These are phyloP conservation scores for Thecophora atra DNA, from an alignment of 2,888 invertebrate genomes.

Conservation along the genomic window DNA sequence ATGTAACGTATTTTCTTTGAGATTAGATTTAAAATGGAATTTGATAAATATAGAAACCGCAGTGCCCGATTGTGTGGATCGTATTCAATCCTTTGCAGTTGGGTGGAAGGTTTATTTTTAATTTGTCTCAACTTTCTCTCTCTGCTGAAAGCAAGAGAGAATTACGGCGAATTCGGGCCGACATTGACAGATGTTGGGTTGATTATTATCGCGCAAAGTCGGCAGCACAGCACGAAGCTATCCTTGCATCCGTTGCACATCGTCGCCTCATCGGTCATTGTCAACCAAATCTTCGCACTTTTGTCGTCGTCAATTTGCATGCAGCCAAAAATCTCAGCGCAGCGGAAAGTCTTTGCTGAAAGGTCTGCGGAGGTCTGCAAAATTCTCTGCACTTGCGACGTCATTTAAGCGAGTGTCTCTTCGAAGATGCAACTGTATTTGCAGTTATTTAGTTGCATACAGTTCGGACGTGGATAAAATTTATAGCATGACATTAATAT, in stretches of 20 bases:
- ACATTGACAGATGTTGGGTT: slow-evolving; percentile 27
- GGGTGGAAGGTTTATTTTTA: neutral
- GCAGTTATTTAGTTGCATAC: too few relatives aligned
- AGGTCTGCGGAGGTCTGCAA: slow-evolving; percentile 19
- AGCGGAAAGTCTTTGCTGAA: neutral
- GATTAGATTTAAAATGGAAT: too few relatives aligned
- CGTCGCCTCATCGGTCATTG: slow-evolving; percentile 29
- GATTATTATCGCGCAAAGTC: slow-evolving; percentile 11
- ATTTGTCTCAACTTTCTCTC: neutral
- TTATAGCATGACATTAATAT: too few relatives aligned
- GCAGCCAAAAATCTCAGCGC: slow-evolving; percentile 20
- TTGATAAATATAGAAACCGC: too few relatives aligned
- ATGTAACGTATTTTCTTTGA: too few relatives aligned
- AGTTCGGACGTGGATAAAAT: too few relatives aligned
- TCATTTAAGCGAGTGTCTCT: slow-evolving; percentile 26
- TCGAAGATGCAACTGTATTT: neutral
- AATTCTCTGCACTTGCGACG: slow-evolving; percentile 31
- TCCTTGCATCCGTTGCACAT: neutral
- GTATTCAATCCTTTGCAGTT: too few relatives aligned
- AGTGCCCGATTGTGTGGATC: too few relatives aligned
- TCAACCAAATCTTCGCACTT: slow-evolving; percentile 31
- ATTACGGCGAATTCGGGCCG: neutral
- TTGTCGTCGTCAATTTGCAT: slow-evolving; percentile 36
- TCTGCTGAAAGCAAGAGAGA: neutral
- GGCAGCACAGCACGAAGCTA: neutral